Conservation (phyloP, 2,113 vertebrate genomes). For the Perognathus longimembris region DNA sequence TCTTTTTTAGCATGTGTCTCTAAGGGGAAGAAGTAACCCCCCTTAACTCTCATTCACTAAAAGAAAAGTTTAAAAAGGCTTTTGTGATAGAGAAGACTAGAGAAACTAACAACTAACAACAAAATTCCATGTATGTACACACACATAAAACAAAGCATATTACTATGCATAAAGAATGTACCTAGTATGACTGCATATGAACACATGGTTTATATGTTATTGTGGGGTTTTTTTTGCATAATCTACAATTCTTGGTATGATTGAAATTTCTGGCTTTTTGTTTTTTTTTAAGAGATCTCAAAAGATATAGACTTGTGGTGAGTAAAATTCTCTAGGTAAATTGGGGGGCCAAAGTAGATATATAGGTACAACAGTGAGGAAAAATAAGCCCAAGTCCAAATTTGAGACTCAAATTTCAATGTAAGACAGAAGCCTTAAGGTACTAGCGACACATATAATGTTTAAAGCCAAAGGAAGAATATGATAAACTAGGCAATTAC, state of each 20-base stretch:
- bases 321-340: constrained; percentile 24
- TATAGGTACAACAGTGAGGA: background rate
- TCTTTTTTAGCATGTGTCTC: constrained; percentile 14
- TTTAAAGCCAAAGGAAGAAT: constrained; percentile 36
- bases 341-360: constrained; percentile 38
- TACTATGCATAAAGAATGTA: constrained; percentile 23
- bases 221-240: background rate
- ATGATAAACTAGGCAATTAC: constrained; percentile 27
- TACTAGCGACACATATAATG: background rate
- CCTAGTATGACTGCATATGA: background rate
- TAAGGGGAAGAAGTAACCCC: background rate
- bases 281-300: constrained; percentile 20
- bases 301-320: constrained; percentile 46
- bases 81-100: background rate
- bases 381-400: constrained; percentile 22
- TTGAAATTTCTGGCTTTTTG: background rate
- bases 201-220: background rate
- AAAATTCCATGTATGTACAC: background rate
- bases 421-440: background rate
- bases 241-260: constrained; percentile 1
- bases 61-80: constrained; percentile 3
- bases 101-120: constrained; percentile 3
- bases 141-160: background rate
- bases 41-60: background rate
- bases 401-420: constrained; percentile 45